Evolutionary conservation across 2,113 vertebrate genomes (phyloP).

Genomic region (Tricholaema leucomelas): DNA sequence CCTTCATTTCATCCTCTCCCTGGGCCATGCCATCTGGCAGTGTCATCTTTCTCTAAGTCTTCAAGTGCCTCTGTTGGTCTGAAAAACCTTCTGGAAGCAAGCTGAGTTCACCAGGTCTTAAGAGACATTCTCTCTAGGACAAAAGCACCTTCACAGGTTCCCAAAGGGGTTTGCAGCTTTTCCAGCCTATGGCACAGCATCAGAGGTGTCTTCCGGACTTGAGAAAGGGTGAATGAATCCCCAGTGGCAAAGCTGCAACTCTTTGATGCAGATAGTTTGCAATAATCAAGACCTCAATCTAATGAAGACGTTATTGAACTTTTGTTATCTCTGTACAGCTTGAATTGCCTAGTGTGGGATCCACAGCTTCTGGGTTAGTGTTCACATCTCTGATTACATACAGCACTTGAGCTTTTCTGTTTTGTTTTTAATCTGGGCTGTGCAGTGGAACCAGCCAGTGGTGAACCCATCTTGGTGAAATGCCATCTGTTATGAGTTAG

Average conservation of each 20-base stretch:
- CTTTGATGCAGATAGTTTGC: slow-evolving; percentile 27
- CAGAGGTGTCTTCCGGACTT: not conserved
- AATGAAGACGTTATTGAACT: slow-evolving; percentile 48
- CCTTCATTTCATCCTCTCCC: slow-evolving; percentile 42
- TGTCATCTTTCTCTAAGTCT: slow-evolving; percentile 13
- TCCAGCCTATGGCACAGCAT: not conserved
- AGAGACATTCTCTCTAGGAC: not conserved
- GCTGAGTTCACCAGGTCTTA: not conserved
- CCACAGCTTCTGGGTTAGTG: not conserved
- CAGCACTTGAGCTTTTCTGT: not conserved
- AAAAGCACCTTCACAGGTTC: not conserved
- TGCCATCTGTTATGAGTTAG: not conserved
- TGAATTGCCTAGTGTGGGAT: not conserved
- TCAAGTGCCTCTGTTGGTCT: slow-evolving; percentile 37
- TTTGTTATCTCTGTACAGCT: slow-evolving; percentile 10
- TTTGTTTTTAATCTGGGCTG: not conserved
- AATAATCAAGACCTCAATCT: slow-evolving; percentile 40
- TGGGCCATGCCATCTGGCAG: slow-evolving; percentile 11
- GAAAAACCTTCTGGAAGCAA: slow-evolving; percentile 24
- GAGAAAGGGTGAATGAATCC: not conserved
- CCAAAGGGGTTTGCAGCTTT: not conserved
- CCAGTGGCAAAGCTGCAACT: not conserved
- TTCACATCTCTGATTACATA: not conserved
- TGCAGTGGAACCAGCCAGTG: not conserved
- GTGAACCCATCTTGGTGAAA: not conserved